A percentile compares a stretch with the other conserved stretches of the same genome.
These are phyloP conservation scores for Rhagoletis zephyria DNA, from an alignment of 1,140 invertebrate genomes.

Conservation along the genomic window DNA sequence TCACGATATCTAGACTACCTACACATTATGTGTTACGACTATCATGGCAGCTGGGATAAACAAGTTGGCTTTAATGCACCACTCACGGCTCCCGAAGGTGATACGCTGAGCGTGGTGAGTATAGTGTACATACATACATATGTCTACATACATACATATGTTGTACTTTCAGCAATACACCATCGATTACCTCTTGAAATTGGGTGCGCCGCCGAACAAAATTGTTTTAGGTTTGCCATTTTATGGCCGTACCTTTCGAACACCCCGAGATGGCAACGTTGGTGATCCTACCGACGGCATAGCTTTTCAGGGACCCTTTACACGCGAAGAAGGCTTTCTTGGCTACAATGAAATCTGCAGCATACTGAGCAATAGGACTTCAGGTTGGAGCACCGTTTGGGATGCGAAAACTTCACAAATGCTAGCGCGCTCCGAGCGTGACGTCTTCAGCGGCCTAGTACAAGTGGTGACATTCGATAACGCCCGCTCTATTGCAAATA, in stretches of 20 bases:
- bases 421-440: constrained; percentile 74
- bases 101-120: constrained; percentile 79
- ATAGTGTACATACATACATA: neutral
- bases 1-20: constrained; percentile 85
- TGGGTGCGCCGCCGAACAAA: constrained; percentile 83
- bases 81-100: constrained; percentile 74
- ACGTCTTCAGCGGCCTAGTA: constrained; percentile 69
- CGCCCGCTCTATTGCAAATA: constrained; percentile 76
- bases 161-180: constrained; percentile 78
- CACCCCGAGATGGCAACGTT: constrained; percentile 70
- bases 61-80: constrained; percentile 84
- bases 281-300: constrained; percentile 74
- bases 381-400: constrained; percentile 76
- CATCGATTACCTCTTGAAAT: constrained; percentile 82
- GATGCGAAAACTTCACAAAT: constrained; percentile 77
- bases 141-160: neutral
- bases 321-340: constrained; percentile 86
- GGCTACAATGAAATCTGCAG: constrained; percentile 85
- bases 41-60: constrained; percentile 88
- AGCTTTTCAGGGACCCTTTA: constrained; percentile 84
- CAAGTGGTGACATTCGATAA: constrained; percentile 79
- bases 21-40: constrained; percentile 93
- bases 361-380: constrained; percentile 74
- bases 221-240: constrained; percentile 87
- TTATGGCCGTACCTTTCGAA: constrained; percentile 86